These are phyloP conservation scores for Colletes gigas DNA, from an alignment of 1,140 invertebrate genomes.

Conservation along the genomic window DNA sequence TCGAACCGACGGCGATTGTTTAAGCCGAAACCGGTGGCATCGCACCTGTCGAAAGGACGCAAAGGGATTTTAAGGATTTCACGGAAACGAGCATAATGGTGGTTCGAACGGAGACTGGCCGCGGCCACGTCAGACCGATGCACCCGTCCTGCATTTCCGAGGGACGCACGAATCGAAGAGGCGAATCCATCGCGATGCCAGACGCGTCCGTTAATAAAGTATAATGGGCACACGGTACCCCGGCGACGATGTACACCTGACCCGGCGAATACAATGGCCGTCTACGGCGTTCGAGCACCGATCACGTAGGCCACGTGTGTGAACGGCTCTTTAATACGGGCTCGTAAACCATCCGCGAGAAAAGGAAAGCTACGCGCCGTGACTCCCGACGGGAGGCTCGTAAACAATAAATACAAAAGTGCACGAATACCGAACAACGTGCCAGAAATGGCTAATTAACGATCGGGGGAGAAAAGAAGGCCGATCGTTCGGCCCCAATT, in stretches of 20 bases:
- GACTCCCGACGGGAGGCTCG: constrained; percentile 14
- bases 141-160: constrained; percentile 51
- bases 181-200: constrained; percentile 65
- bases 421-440: constrained; percentile 15
- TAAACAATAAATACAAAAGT: constrained; percentile 29
- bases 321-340: constrained; percentile 52
- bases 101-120: constrained; percentile 1
- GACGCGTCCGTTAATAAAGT: constrained; percentile 69
- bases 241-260: constrained; percentile 58
- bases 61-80: constrained; percentile 22
- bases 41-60: constrained; percentile 44
- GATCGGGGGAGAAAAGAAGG: constrained; percentile 2
- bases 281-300: constrained; percentile 33
- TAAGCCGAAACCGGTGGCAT: background rate
- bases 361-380: constrained; percentile 32
- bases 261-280: constrained; percentile 60
- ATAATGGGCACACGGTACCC: constrained; percentile 65
- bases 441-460: constrained; percentile 49
- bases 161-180: constrained; percentile 50
- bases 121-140: constrained; percentile 41
- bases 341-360: constrained; percentile 44
- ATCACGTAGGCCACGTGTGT: constrained; percentile 50
- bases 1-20: background rate
- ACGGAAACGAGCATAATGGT: constrained; percentile 36
- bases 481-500: background rate